Percentiles rank a stretch among this genome's conserved stretches.
Conservation (phyloP, 1,140 invertebrate species). For the Drosophila nebulosa region DNA sequence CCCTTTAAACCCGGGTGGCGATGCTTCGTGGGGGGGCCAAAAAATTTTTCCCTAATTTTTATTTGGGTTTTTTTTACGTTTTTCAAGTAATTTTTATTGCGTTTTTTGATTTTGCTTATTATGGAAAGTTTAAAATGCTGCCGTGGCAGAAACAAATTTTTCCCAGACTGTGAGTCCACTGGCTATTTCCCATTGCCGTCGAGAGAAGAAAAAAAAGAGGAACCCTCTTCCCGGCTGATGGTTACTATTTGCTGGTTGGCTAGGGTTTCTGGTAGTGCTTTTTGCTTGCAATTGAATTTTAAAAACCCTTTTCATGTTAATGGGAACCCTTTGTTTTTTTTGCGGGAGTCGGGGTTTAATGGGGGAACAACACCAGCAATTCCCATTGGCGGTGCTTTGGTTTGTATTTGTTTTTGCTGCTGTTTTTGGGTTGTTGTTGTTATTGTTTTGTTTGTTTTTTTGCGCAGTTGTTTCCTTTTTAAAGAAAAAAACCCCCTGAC, state of each 20-base stretch:
- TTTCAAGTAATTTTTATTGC: slow-evolving; percentile 56
- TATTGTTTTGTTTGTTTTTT: slow-evolving; percentile 21
- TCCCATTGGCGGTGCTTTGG: slow-evolving; percentile 62
- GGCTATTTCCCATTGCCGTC: not conserved
- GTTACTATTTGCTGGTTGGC: too few species aligned
- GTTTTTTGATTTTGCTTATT: slow-evolving; percentile 56
- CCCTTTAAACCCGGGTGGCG: slow-evolving; percentile 45
- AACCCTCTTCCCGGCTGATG: slow-evolving; percentile 1
- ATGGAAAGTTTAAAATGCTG: slow-evolving; percentile 59
- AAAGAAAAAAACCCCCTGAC: slow-evolving; percentile 78
- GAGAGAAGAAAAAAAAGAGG: not conserved
- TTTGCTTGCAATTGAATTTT: slow-evolving; percentile 66
- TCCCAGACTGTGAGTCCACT: slow-evolving; percentile 21
- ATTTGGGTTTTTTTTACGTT: slow-evolving; percentile 42
- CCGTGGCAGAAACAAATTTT: slow-evolving; percentile 37
- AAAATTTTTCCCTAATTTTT: slow-evolving; percentile 70
- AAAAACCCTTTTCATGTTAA: slow-evolving; percentile 77
- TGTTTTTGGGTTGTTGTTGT: not conserved
- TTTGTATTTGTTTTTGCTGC: slow-evolving; percentile 59
- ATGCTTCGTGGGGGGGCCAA: slow-evolving; percentile 47
- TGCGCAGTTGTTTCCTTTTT: slow-evolving; percentile 77
- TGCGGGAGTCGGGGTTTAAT: slow-evolving; percentile 22
- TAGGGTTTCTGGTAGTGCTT: slow-evolving; percentile 41
- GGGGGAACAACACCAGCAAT: slow-evolving; percentile 31
- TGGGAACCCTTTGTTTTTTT: slow-evolving; percentile 68